Base-by-base conservation (phyloP, 2,113 vertebrate genomes). In the Nothoprocta perdicaria region DNA sequence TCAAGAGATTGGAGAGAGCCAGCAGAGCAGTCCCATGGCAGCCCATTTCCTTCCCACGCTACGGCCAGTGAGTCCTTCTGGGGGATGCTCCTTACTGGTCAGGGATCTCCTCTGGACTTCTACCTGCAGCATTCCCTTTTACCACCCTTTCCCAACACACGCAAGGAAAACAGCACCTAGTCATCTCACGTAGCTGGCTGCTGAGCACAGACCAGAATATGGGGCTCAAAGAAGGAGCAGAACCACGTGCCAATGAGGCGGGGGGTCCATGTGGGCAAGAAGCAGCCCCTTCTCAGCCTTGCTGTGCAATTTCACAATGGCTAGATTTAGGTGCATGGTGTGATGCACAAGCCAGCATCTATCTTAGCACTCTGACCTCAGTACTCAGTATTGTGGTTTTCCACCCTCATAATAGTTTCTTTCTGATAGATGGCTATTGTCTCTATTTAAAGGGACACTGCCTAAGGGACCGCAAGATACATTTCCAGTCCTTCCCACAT, bases 291-390 rank as follows among this genome's bases (percentile, higher is more conserved):
- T 46, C 8, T 60, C 26, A 29, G 71, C 40, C 52, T 12, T 1
- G 38, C n/a, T 2, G 1, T 8, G 13, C 1, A 0, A 31, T 9
- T 53, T 27, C 38, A 52, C 52, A 40, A 21, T n/a, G 6, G 53
- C 55, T n/a, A 41, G 24, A 50, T 40, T 18, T 14, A 24, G 74
- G 23, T 14, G 14, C 10, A 22, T 35, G 35, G 9, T 10, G 35
- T 41, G 62, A 18, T 29, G 23, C 24, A 24, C 17, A 41, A 65
- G 4, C 9, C 40, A 65, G 27, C 14, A 16, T 55, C 53, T 9
- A 24, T 18, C 40, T 41, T 15, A 16, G 17, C 24, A n/a, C 26
- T 29, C 38, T 41, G 24, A 41, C 38, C 24, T 27, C 15, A 26
- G 14, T 13, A 23, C 24, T 27, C 15, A 26, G 14, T 13, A 23